Conservation (phyloP, 2,113 vertebrate species). For the Maylandia zebra region DNA sequence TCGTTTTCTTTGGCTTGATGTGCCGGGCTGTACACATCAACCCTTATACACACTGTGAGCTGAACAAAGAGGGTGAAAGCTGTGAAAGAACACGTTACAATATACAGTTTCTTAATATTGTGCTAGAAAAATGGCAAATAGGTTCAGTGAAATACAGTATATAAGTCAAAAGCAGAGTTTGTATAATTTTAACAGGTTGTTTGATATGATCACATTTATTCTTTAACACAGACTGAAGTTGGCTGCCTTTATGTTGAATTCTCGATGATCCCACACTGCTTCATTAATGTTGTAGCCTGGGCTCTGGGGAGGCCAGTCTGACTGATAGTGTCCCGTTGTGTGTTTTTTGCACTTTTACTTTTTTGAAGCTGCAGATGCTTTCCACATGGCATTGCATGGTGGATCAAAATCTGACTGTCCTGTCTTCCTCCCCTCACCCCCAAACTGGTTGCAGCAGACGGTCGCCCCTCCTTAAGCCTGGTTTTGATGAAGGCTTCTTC, state of each 20-base stretch:
- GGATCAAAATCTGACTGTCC: neutral
- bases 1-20: neutral
- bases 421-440: accelerated
- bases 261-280: neutral
- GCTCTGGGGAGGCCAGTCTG: neutral
- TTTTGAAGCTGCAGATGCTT: neutral
- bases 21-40: neutral
- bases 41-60: neutral
- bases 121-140: neutral
- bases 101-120: neutral
- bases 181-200: neutral
- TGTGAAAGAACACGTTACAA: neutral
- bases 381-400: neutral
- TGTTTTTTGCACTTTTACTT: neutral
- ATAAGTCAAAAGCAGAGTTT: neutral
- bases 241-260: neutral
- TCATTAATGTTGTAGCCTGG: neutral
- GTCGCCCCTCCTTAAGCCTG: neutral
- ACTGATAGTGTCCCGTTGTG: neutral
- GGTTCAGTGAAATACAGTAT: neutral
- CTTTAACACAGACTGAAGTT: neutral
- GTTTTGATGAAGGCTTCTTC: neutral
- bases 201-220: neutral
- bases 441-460: neutral
- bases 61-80: neutral